Conservation (phyloP, 2,113 vertebrate species). For the Phyllostomus discolor region DNA sequence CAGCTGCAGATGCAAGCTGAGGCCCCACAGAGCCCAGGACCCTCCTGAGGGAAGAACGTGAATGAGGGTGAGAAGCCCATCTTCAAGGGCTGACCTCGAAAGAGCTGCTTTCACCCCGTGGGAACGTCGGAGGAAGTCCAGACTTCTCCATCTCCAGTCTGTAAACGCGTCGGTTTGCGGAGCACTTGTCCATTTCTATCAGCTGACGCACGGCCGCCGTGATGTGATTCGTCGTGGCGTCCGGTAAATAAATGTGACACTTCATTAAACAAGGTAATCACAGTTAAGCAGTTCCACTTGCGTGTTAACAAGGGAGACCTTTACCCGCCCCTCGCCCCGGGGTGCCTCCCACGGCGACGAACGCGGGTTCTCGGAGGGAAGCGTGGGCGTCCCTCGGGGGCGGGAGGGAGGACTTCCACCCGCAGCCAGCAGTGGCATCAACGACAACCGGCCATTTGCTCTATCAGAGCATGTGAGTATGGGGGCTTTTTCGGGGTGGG, state of each 20-base stretch:
- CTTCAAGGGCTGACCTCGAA: slow-evolving; percentile 62
- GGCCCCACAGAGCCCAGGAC: slow-evolving; percentile 25
- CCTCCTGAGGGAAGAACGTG: background rate
- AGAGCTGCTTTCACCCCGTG: slow-evolving; percentile 11
- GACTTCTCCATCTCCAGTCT: slow-evolving; percentile 66
- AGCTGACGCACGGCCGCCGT: slow-evolving; percentile 77
- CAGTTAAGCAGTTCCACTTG: slow-evolving; percentile 78
- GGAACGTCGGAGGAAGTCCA: slow-evolving; percentile 54
- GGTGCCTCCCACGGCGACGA: slow-evolving; percentile 70
- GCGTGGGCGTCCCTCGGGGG: background rate
- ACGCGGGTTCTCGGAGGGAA: slow-evolving; percentile 10
- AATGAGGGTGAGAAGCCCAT: slow-evolving; percentile 48
- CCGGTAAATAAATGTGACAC: slow-evolving; percentile 84
- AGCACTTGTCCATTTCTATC: slow-evolving; percentile 78
- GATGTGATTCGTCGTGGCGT: slow-evolving; percentile 81
- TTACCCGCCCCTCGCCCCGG: slow-evolving; percentile 65
- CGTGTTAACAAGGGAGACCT: slow-evolving; percentile 77
- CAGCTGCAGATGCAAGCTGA: background rate
- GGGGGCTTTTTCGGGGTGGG: background rate
- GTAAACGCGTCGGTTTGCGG: slow-evolving; percentile 72
- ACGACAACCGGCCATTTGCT: slow-evolving; percentile 56
- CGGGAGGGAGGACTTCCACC: slow-evolving; percentile 17
- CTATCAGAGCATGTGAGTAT: slow-evolving; percentile 50
- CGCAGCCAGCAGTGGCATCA: slow-evolving; percentile 38
- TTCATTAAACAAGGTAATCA: slow-evolving; percentile 87